A percentile compares a stretch with the other conserved stretches of the same genome.
Conservation (phyloP, 1,140 invertebrate genomes). For the Zaprionus nigranus region DNA sequence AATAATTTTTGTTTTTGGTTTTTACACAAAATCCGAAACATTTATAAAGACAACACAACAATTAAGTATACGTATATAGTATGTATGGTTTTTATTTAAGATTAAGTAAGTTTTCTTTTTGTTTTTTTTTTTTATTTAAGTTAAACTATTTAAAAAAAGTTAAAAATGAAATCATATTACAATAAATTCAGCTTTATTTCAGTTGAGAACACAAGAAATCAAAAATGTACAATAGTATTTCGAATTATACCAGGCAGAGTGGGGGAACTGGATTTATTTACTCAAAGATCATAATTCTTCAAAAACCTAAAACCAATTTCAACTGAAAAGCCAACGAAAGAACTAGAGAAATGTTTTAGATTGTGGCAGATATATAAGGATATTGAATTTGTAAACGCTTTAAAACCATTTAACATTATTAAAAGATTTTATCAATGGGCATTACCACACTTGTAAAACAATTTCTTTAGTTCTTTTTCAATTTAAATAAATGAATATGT, state of each 20-base stretch:
- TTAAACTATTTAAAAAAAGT: constrained; percentile 38
- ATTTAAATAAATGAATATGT: constrained; percentile 40
- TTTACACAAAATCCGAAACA: constrained; percentile 84
- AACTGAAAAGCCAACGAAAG: constrained; percentile 45
- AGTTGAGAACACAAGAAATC: not conserved
- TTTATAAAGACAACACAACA: constrained; percentile 84
- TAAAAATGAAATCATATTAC: not conserved
- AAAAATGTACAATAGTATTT: not conserved
- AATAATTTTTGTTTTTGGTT: constrained; percentile 85
- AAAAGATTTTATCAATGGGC: not conserved
- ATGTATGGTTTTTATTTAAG: constrained; percentile 19
- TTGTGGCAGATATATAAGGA: not conserved
- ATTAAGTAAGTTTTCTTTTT: constrained; percentile 33
- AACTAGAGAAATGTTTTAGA: constrained; percentile 15
- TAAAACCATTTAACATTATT: not conserved
- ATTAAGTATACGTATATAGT: constrained; percentile 68
- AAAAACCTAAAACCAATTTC: constrained; percentile 34
- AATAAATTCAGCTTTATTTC: not conserved
- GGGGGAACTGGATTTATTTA: constrained; percentile 28
- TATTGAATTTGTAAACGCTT: not conserved
- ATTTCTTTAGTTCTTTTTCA: constrained; percentile 29
- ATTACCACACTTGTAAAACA: not conserved
- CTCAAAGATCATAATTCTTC: constrained; percentile 9
- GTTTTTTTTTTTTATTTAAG: not conserved
- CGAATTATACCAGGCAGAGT: constrained; percentile 17